Percentiles rank a stretch among this genome's conserved stretches.
phyloP scores from a whole-genome alignment of 1,140 invertebrate species.

The Philopotamus ludificatus region DNA sequence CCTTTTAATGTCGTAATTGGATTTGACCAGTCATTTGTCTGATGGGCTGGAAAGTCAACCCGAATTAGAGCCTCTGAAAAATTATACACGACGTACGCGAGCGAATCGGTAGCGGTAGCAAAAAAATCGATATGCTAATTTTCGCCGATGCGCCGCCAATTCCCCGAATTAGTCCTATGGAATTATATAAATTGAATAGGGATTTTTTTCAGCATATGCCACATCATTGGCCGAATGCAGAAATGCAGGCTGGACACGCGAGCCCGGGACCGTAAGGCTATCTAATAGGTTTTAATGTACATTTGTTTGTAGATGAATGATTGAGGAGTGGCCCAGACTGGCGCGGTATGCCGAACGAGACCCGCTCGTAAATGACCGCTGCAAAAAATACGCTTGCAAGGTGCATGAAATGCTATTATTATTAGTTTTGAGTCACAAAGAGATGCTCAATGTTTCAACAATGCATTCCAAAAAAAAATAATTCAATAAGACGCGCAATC shows the following conservation, averaged over 20 bases:
- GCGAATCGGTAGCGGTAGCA: too few species aligned
- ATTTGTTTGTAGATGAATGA: slow-evolving; percentile 14
- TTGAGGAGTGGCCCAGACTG: neutral
- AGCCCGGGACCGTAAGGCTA: slow-evolving; percentile 7
- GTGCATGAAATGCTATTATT: slow-evolving; percentile 36
- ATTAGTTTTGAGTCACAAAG: neutral
- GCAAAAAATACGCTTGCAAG: slow-evolving; percentile 10
- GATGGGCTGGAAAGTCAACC: slow-evolving; percentile 11
- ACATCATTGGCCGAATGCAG: slow-evolving; percentile 16
- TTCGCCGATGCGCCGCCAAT: neutral
- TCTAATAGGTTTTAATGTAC: slow-evolving; percentile 10
- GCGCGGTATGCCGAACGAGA: neutral
- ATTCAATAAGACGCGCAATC: too few species aligned
- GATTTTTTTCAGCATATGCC: neutral
- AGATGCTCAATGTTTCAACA: neutral
- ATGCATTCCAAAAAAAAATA: too few species aligned
- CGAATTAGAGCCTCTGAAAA: slow-evolving; percentile 23
- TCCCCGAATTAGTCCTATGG: neutral
- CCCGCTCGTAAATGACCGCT: neutral
- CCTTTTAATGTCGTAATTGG: too few species aligned
- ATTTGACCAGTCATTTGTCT: slow-evolving; percentile 22
- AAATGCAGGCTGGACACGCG: slow-evolving; percentile 12
- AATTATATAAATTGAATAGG: slow-evolving; percentile 21
- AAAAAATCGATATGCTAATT: too few species aligned
- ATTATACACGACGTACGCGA: too few species aligned